Evolutionary conservation across 2,113 vertebrate species (phyloP).

Genomic region (Oophaga pumilio): DNA sequence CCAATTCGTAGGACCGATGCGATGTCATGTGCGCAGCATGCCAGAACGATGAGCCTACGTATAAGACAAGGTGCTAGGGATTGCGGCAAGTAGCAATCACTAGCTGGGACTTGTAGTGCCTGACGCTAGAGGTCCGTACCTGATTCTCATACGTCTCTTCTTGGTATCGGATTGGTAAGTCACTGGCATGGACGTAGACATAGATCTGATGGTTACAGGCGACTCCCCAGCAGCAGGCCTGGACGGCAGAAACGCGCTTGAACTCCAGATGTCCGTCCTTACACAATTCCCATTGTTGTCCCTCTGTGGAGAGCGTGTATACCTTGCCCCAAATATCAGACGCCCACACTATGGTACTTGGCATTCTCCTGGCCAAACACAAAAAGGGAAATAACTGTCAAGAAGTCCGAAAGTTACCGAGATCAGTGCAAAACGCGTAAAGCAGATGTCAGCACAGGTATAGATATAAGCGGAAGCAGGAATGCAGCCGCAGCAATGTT

Average conservation of each 20-base stretch:
- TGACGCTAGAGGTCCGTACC: slow-evolving; percentile 66
- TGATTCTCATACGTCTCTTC: slow-evolving; percentile 97
- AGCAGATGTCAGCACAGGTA: no score
- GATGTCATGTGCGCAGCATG: no score
- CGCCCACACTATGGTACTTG: slow-evolving; percentile 86
- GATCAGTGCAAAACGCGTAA: background rate
- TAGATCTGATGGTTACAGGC: slow-evolving; percentile 91
- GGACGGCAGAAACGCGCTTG: slow-evolving; percentile 84
- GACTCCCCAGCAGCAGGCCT: slow-evolving; percentile 93
- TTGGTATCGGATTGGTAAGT: slow-evolving; percentile 85
- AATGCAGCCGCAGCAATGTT: no score
- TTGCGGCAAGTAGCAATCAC: background rate
- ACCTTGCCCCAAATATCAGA: slow-evolving; percentile 91
- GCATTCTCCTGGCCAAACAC: slow-evolving; percentile 73
- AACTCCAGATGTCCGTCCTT: slow-evolving; percentile 85
- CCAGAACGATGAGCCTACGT: no score
- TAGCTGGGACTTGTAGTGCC: background rate
- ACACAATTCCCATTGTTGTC: slow-evolving; percentile 92
- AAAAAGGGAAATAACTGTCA: background rate
- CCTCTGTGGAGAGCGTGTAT: slow-evolving; percentile 85
- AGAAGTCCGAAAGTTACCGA: background rate
- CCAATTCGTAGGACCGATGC: no score
- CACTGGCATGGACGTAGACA: slow-evolving; percentile 83
- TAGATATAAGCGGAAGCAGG: no score
- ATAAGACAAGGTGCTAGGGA: no score